These are phyloP conservation scores for Lordiphosa collinella DNA, from an alignment of 1,140 invertebrate genomes.

Conservation along the genomic window DNA sequence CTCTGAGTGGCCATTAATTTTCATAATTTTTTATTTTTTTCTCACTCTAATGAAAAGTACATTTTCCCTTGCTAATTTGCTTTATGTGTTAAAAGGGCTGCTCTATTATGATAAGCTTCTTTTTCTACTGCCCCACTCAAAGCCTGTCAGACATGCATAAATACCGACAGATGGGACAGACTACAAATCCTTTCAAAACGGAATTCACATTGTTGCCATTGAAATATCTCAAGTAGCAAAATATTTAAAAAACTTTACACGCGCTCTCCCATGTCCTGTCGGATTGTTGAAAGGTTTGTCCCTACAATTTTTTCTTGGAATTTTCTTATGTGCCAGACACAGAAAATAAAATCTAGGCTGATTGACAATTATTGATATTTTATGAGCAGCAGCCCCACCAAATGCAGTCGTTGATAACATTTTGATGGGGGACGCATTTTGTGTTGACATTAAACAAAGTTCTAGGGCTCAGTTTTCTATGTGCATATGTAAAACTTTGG, in stretches of 20 bases:
- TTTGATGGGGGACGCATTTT: slow-evolving; percentile 34
- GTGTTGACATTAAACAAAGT: slow-evolving; percentile 14
- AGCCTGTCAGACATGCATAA: too few relatives aligned
- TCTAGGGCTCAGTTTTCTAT: slow-evolving; percentile 7
- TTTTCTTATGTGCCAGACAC: slow-evolving; percentile 1
- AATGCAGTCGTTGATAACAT: slow-evolving; percentile 24
- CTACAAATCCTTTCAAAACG: background rate
- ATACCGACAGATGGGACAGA: background rate
- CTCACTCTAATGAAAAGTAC: background rate
- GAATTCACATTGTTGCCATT: too few relatives aligned
- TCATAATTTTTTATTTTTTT: background rate
- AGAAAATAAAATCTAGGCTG: slow-evolving; percentile 19
- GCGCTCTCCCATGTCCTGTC: background rate
- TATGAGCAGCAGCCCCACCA: slow-evolving; percentile 32
- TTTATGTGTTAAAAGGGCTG: background rate
- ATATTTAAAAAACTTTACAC: background rate
- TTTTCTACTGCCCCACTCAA: too few relatives aligned
- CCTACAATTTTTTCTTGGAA: background rate
- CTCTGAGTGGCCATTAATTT: background rate
- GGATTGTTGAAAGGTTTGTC: slow-evolving; percentile 13
- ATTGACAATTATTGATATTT: slow-evolving; percentile 66
- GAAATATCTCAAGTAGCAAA: background rate
- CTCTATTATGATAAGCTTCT: too few relatives aligned
- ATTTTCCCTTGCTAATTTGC: slow-evolving; percentile 2
- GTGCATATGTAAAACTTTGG: slow-evolving; percentile 11